phyloP scores from a whole-genome alignment of 2,888 invertebrate species.

The Taenaris catops region DNA sequence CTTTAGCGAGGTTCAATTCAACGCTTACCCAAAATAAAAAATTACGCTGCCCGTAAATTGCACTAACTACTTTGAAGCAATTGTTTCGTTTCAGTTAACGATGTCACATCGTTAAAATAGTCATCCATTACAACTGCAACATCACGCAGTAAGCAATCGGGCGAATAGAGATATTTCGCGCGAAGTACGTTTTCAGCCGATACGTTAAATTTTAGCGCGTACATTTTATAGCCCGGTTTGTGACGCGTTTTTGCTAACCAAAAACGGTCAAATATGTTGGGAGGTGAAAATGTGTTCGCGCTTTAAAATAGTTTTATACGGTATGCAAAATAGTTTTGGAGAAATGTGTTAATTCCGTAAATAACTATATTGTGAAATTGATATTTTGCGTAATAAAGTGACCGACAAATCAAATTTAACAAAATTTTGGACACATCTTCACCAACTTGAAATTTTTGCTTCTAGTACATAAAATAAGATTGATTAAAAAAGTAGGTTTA shows the following conservation, averaged over 20 bases:
- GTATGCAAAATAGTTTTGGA: too few relatives aligned
- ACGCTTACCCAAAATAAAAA: too few relatives aligned
- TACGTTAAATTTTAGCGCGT: constrained; percentile 9
- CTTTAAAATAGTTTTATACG: constrained; percentile 10
- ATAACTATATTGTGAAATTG: too few relatives aligned
- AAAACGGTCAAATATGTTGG: constrained; percentile 8
- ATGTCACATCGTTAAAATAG: constrained; percentile 17
- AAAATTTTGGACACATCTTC: too few relatives aligned
- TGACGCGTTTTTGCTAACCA: constrained; percentile 2
- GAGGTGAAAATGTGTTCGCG: constrained; percentile 10
- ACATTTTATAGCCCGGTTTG: constrained; percentile 1
- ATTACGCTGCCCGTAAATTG: constrained; percentile 4
- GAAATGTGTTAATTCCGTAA: too few relatives aligned
- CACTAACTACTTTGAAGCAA: constrained; percentile 9
- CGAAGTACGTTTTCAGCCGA: constrained; percentile 15
- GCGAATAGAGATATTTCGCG: constrained; percentile 16
- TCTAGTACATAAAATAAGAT: too few relatives aligned
- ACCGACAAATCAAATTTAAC: too few relatives aligned
- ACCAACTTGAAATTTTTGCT: too few relatives aligned
- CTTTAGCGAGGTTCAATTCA: too few relatives aligned
- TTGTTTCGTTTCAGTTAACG: constrained; percentile 15
- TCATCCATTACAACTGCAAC: constrained; percentile 16
- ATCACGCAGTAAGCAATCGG: constrained; percentile 16
- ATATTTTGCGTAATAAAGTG: too few relatives aligned
- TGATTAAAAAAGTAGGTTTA: too few relatives aligned